Base-by-base conservation (phyloP, 1,140 invertebrate species). In the Atta texana region DNA sequence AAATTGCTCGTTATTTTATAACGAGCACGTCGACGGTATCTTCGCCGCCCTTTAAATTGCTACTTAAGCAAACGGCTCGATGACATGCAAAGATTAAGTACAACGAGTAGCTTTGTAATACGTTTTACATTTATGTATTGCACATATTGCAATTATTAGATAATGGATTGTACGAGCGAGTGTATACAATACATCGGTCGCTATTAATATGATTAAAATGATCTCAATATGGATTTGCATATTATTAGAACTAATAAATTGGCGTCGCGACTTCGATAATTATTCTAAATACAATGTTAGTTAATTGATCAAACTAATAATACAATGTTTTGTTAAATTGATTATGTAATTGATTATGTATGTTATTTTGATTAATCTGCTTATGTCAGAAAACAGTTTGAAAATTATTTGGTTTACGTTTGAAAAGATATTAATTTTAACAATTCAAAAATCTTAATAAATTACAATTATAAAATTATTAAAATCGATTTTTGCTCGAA, bases 121-220 rank as follows among this genome's bases (percentile, higher is more conserved):
- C 51, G n/a, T 74, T 84, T 74, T 14, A n/a, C 39, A 28, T 74
- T 63, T 84, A 3, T 16, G n/a, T 69, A 72, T 49, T 51, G 24
- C 49, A 51, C 12, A 53, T n/a, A 61, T 44, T 39, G 21, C 55
- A 75, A 69, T 74, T 24, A 39, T 86, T 80, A 85, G 81, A 88
- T 89, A 89, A 53, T 72, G 77, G 64, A 89, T 89, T 90, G 59
- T 71, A 66, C 44, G 28, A 39, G 21, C 61, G 66, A 80, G 21
- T 6, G 16, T 24, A 66, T 31, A 34, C 44, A 69, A 51, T 57
- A 39, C 49, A 31, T 6, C n/a, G 39, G 39, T 63, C 31, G 31
- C 53, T 89, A 89, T 91, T 90, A 90, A 88, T 88, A 71, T 53
- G 63, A 91, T 91, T 90, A 90, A 90, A 90, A 51, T 59, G 44